A percentile compares a stretch with the other conserved stretches of the same genome.
These are phyloP conservation scores for Drosophila nigritarsus DNA, from an alignment of 2,888 invertebrate genomes.

Conservation along the genomic window DNA sequence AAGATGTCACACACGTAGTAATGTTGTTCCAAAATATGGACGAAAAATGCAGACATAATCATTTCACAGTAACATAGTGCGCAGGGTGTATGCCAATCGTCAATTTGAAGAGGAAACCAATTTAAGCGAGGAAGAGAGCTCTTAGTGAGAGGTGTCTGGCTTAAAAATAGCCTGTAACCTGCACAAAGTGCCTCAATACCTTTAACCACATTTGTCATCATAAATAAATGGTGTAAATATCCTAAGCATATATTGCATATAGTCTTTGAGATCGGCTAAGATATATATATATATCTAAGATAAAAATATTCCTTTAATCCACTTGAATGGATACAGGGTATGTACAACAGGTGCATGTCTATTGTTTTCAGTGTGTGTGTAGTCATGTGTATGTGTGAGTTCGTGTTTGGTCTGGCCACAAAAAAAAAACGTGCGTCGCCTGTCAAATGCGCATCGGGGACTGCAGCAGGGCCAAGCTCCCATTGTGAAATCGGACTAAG, in stretches of 20 bases:
- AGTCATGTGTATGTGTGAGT: slow-evolving; percentile 3
- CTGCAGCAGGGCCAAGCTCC: neutral
- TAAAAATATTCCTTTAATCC: neutral
- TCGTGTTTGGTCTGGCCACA: slow-evolving; percentile 24
- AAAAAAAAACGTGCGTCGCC: slow-evolving; percentile 58
- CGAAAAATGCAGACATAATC: slow-evolving; percentile 64
- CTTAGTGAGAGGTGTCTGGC: too few relatives aligned
- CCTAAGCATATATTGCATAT: neutral
- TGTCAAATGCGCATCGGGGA: slow-evolving; percentile 43
- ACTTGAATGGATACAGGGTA: slow-evolving; percentile 7
- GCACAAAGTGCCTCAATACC: neutral
- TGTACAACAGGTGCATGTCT: slow-evolving; percentile 1
- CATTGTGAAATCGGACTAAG: neutral
- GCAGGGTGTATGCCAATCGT: slow-evolving; percentile 60
- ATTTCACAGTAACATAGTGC: slow-evolving; percentile 40
- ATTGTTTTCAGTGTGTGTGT: neutral
- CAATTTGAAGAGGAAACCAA: slow-evolving; percentile 58
- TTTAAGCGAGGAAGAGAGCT: slow-evolving; percentile 10
- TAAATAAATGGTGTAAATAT: neutral
- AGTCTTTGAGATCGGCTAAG: neutral
- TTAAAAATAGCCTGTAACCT: neutral
- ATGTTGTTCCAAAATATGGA: slow-evolving; percentile 60
- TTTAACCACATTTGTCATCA: neutral
- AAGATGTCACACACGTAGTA: slow-evolving; percentile 72
- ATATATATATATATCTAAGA: neutral